Percentiles rank a stretch among this genome's conserved stretches.
Conservation (phyloP, 1,140 invertebrate species). For the Agrilus planipennis region DNA sequence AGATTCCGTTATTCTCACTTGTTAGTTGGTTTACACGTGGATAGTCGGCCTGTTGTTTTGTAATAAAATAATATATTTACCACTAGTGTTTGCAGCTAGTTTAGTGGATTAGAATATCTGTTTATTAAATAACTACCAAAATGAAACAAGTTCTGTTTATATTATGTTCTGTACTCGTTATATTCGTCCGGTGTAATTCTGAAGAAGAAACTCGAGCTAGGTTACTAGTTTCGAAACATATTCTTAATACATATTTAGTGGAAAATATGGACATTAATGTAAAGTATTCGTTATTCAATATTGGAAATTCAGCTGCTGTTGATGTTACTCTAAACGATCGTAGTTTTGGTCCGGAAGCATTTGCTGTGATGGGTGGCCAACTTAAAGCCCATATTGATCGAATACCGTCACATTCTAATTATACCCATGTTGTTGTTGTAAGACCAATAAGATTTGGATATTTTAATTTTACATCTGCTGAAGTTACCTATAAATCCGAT, state of each 20-base stretch:
- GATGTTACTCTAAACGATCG: constrained; percentile 81
- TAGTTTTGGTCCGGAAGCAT: constrained; percentile 81
- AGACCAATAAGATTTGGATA: constrained; percentile 82
- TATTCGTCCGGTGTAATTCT: too few species aligned
- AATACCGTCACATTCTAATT: constrained; percentile 84
- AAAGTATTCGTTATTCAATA: constrained; percentile 79
- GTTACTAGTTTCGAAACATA: constrained; percentile 72
- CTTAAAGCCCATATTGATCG: constrained; percentile 72
- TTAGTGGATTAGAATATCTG: too few species aligned
- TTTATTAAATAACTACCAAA: too few species aligned
- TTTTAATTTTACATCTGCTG: constrained; percentile 94
- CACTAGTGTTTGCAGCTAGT: too few species aligned
- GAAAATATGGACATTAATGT: constrained; percentile 95
- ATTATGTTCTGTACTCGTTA: too few species aligned
- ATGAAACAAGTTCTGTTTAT: too few species aligned
- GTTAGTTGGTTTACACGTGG: too few species aligned
- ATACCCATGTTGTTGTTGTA: constrained; percentile 87
- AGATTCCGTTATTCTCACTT: too few species aligned
- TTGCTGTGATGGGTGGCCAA: constrained; percentile 76
- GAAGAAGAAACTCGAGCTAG: constrained; percentile 60
- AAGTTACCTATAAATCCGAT: constrained; percentile 75
- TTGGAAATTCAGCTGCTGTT: constrained; percentile 75
- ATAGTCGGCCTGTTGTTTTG: too few species aligned
- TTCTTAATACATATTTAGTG: constrained; percentile 97
- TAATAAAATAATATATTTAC: too few species aligned